These are phyloP conservation scores for Anabacerthia variegaticeps DNA, from an alignment of 2,797 vertebrate genomes.

Conservation along the genomic window DNA sequence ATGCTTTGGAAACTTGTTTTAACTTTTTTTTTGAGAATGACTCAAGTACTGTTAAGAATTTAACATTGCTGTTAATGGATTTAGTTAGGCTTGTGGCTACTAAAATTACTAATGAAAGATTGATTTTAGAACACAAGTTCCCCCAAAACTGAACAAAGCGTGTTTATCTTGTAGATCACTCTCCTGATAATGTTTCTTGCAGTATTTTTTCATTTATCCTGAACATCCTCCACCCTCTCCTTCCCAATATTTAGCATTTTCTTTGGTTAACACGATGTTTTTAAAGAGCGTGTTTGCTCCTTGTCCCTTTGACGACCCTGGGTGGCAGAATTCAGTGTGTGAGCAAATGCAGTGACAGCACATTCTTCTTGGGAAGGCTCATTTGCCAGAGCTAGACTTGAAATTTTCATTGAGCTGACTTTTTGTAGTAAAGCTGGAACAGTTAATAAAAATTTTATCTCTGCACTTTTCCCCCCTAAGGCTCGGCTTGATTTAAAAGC, in stretches of 20 bases:
- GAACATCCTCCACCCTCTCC: background rate
- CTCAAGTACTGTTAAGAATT: background rate
- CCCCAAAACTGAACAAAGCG: background rate
- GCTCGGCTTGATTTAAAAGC: conserved; percentile 36
- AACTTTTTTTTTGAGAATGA: background rate
- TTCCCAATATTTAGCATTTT: background rate
- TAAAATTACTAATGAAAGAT: background rate
- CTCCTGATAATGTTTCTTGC: background rate
- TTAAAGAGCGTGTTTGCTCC: background rate
- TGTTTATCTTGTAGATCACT: background rate
- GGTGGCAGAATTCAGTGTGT: background rate
- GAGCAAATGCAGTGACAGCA: background rate
- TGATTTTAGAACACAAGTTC: background rate
- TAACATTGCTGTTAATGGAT: background rate
- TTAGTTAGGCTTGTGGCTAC: background rate
- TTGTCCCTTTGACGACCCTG: background rate
- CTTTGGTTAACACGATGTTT: background rate
- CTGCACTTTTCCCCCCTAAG: background rate
- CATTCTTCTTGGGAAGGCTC: background rate
- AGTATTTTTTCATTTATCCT: background rate
- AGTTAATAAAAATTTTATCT: conserved; percentile 27
- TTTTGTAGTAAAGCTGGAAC: background rate
- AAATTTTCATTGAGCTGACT: background rate
- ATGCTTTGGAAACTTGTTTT: background rate
- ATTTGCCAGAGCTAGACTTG: background rate